These are phyloP conservation scores for Turritopsis dohrnii DNA, from an alignment of 30 jellyfish, hydroid and myxozoan genomes.

Conservation along the genomic window DNA sequence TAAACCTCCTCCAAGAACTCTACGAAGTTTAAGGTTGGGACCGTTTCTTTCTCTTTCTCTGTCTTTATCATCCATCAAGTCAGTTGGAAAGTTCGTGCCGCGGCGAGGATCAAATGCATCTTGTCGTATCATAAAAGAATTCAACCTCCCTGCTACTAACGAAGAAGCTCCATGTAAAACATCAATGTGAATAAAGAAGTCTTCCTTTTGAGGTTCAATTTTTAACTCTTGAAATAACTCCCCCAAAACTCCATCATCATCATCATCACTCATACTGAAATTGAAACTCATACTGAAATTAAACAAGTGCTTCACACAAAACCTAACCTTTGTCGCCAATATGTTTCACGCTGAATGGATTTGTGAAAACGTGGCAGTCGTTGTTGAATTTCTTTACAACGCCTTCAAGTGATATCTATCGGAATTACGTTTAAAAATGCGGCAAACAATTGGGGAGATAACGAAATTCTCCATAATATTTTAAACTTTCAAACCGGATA, in stretches of 20 bases:
- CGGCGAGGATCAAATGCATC: slow-evolving; percentile 44
- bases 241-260: not conserved
- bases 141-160: slow-evolving; percentile 16
- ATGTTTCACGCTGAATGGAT: no score
- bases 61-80: slow-evolving; percentile 28
- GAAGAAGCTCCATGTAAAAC: slow-evolving; percentile 3
- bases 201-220: not conserved
- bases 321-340: no score
- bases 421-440: no score
- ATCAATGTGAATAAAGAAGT: slow-evolving; percentile 29
- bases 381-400: no score
- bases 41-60: slow-evolving; percentile 19
- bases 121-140: slow-evolving; percentile 22
- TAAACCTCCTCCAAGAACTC: slow-evolving; percentile 16
- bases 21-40: slow-evolving; percentile 6
- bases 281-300: no score
- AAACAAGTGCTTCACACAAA: no score
- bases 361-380: no score
- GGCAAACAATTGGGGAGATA: no score
- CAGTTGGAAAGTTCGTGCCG: slow-evolving; percentile 34
- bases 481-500: no score
- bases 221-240: not conserved
- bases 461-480: no score
- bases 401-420: no score
- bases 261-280: not conserved